phyloP scores from a whole-genome alignment of 2,888 invertebrate species.

The Heliconius erato region DNA sequence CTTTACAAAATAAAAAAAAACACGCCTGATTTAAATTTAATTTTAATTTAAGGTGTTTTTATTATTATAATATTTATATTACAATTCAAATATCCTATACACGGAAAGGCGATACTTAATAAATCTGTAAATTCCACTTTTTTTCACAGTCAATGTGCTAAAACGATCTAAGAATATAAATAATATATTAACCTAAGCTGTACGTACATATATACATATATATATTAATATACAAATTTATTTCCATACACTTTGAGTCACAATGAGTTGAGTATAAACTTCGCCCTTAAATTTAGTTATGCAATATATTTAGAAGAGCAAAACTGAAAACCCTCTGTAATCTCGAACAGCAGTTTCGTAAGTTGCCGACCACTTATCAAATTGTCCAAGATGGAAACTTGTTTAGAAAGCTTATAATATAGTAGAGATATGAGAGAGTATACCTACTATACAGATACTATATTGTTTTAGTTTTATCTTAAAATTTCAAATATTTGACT shows the following conservation, averaged over 20 bases:
- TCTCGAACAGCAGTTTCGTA: conserved; percentile 50
- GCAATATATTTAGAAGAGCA: conserved; percentile 44
- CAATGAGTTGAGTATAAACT: conserved; percentile 20
- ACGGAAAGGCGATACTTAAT: too few relatives aligned
- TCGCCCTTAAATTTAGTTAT: conserved; percentile 38
- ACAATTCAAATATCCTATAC: too few relatives aligned
- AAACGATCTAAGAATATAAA: too few relatives aligned
- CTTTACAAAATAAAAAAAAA: too few relatives aligned
- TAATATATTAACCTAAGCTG: too few relatives aligned
- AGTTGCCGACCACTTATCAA: conserved; percentile 53
- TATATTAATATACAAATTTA: too few relatives aligned
- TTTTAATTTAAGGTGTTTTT: too few relatives aligned
- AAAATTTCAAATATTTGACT: neutral
- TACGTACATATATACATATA: too few relatives aligned
- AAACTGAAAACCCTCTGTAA: conserved; percentile 49
- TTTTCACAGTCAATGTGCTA: too few relatives aligned
- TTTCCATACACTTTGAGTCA: neutral
- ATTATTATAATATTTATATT: too few relatives aligned
- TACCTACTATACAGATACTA: neutral
- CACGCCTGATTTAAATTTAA: too few relatives aligned
- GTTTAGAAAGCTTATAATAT: conserved; percentile 35
- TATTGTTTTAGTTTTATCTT: neutral
- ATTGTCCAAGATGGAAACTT: conserved; percentile 51
- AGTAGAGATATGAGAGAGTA: conserved; percentile 4
- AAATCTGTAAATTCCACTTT: too few relatives aligned